Conservation (phyloP, 2,797 vertebrate genomes). For the Scyliorhinus canicula region DNA sequence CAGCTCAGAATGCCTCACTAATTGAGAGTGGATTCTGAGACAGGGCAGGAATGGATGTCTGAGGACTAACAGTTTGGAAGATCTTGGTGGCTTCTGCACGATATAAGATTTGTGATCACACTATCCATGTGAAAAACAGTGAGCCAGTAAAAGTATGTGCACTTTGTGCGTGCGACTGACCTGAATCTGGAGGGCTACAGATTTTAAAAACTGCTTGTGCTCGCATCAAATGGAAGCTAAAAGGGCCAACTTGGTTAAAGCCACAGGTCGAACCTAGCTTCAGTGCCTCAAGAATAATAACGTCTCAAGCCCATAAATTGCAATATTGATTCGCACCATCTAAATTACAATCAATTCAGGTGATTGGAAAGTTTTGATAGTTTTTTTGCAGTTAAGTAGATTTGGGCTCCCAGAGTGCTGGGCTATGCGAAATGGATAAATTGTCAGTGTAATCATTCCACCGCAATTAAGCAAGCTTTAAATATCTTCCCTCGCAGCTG, state of each 20-base stretch:
- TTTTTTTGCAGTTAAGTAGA: background rate
- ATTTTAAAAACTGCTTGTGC: background rate
- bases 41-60: background rate
- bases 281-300: background rate
- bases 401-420: background rate
- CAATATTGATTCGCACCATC: background rate
- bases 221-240: background rate
- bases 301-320: background rate
- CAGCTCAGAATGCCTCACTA: background rate
- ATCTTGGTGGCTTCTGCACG: background rate
- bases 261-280: background rate
- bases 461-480: background rate
- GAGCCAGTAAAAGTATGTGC: background rate
- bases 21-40: background rate
- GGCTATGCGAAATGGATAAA: background rate
- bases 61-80: background rate
- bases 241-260: background rate
- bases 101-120: background rate
- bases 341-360: conserved; percentile 31
- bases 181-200: background rate
- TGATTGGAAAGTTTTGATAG: background rate
- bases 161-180: background rate
- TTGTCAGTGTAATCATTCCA: background rate
- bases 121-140: background rate
- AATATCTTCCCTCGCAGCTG: background rate